Conservation (phyloP, 2,797 vertebrate species). For the Pantherophis alleghaniensis region DNA sequence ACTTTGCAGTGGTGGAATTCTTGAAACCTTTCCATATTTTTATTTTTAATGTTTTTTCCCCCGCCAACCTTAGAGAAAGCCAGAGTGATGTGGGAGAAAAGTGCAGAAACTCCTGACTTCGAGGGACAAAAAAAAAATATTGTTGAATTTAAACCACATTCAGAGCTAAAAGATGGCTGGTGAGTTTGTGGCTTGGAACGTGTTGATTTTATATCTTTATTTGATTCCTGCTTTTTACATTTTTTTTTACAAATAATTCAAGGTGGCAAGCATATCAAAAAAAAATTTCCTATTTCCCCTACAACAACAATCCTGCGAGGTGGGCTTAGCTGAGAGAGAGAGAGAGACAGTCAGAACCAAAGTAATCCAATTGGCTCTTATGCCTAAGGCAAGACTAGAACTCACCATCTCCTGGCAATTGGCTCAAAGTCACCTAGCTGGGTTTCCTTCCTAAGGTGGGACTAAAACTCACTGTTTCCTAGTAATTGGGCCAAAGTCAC, state of each 20-base stretch:
- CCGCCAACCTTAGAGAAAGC: neutral
- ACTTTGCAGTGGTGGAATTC: neutral
- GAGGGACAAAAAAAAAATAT: too few species aligned
- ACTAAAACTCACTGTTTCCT: too few species aligned
- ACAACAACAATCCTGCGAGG: neutral
- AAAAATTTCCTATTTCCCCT: neutral
- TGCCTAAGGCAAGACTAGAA: neutral
- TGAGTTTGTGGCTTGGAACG: neutral
- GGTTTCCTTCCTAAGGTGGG: too few species aligned
- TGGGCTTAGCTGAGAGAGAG: neutral
- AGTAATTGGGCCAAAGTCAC: too few species aligned
- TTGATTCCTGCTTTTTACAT: neutral
- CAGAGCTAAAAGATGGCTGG: neutral
- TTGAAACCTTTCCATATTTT: neutral
- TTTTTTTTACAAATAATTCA: neutral
- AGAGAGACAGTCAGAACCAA: too few species aligned
- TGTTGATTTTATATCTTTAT: neutral
- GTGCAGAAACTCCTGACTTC: neutral
- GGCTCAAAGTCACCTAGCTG: too few species aligned
- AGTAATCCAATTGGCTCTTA: neutral
- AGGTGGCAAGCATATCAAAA: neutral
- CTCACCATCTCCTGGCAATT: too few species aligned
- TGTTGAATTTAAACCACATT: neutral
- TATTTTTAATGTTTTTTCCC: neutral
- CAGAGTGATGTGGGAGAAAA: neutral